Evolutionary conservation across 2,797 vertebrate species (phyloP).

Genomic region (Uromys caudimaculatus): DNA sequence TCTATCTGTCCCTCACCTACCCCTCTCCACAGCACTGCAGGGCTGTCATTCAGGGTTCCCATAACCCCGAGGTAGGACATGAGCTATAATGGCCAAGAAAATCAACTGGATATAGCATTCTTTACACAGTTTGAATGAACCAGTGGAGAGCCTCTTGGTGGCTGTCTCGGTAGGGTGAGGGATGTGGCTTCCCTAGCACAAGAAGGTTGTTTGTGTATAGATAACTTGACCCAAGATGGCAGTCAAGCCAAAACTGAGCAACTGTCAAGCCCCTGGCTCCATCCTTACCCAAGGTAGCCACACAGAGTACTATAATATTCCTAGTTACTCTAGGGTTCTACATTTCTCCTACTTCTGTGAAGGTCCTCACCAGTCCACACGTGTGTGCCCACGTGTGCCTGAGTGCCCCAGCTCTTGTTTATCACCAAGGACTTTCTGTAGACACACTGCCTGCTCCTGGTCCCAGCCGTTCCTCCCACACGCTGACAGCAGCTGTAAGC

Average conservation of each 20-base stretch:
- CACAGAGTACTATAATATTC: accelerated
- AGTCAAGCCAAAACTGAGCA: neutral
- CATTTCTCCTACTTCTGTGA: neutral
- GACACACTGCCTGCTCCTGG: neutral
- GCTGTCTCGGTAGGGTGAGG: accelerated
- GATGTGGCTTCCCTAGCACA: neutral
- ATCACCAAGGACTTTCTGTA: neutral
- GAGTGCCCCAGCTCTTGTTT: accelerated
- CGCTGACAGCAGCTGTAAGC: neutral
- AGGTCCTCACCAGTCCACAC: neutral
- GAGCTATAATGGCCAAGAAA: neutral
- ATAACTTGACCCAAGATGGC: neutral
- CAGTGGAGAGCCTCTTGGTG: neutral
- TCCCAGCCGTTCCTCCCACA: accelerated
- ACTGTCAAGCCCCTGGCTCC: neutral
- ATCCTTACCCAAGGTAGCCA: neutral
- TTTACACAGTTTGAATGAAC: neutral
- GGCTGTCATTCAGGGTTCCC: neutral
- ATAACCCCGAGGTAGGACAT: no score
- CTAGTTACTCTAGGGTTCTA: accelerated
- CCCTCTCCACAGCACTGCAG: neutral
- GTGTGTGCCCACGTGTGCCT: neutral
- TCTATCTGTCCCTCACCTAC: no score
- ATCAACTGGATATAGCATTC: neutral
- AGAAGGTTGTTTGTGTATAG: neutral